A percentile compares a stretch with the other conserved stretches of the same genome.
Conservation (phyloP, 2,888 invertebrate genomes). For the Heliconius aoede region DNA sequence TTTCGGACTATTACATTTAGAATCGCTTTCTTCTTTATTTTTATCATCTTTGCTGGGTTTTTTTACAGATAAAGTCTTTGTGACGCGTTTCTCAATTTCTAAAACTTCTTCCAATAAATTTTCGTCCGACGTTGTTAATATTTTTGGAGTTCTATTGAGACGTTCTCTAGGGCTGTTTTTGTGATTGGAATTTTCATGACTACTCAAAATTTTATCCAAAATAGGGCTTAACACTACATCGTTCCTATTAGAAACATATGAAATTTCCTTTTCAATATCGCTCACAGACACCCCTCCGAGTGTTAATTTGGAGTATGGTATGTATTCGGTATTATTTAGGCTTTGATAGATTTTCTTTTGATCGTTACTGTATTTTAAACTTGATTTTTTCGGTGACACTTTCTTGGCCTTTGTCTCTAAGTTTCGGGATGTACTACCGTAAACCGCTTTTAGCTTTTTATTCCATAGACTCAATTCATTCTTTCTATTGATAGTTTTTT, state of each 20-base stretch:
- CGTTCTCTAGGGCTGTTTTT: conserved; percentile 57
- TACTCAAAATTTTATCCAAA: conserved; percentile 70
- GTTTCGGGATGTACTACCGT: conserved; percentile 58
- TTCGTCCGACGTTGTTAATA: conserved; percentile 76
- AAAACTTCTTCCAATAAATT: conserved; percentile 76
- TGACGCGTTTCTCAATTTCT: conserved; percentile 70
- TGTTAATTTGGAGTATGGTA: conserved; percentile 78
- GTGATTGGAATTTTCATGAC: conserved; percentile 69
- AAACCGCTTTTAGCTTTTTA: conserved; percentile 68
- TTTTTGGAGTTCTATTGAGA: conserved; percentile 55
- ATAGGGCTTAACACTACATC: conserved; percentile 70
- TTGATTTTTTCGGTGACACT: conserved; percentile 47
- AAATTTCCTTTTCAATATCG: conserved; percentile 75
- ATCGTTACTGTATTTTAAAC: conserved; percentile 28
- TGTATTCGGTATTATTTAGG: conserved; percentile 69
- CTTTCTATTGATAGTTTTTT: conserved; percentile 50
- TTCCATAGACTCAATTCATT: conserved; percentile 70
- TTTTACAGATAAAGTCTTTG: conserved; percentile 63
- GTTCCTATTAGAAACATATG: conserved; percentile 62
- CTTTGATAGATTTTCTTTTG: conserved; percentile 35
- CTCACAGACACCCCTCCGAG: conserved; percentile 73
- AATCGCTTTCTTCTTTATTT: conserved; percentile 48
- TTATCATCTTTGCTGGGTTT: conserved; percentile 48
- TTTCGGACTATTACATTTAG: conserved; percentile 51
- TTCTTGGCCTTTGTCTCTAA: conserved; percentile 51